Evolutionary conservation across 1,140 invertebrate species (phyloP), one percentile per base, ranked within the genome.

Genomic region (Drosophila pruinosa): DNA sequence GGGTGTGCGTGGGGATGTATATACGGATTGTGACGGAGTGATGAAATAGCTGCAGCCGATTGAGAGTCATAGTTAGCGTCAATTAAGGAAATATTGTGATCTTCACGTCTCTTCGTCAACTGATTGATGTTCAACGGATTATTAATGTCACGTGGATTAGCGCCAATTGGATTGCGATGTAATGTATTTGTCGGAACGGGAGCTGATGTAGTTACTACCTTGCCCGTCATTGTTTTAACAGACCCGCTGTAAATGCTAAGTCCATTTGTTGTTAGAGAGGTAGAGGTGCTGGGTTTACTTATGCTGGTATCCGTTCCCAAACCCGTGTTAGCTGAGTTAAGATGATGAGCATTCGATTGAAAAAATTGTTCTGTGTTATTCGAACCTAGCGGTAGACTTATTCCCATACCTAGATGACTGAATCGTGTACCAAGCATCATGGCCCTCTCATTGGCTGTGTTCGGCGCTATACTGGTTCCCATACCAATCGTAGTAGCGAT

Each of bases 41-140:
- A 38, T 8, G 47, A 7, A 19, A 31, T 31, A 2, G 17, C 26
- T 19, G 43, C 15, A 1, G 26, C 4, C 12, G 50, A 54, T n/a
- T 56, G 56, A 26, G 31, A 69, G 15, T 21, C 31, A 4, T 34
- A 34, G 31, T 14, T 26, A 4, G 28, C 50, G 10, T 67, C 45
- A 12, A 48, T 24, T 2, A 50, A n/a, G 3, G 28, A 39, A 56
- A 72, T 52, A 43, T 64, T 76, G 21, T 75, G 47, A 14, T 78
- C 58, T 4, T 86, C 85, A 21, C 76, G 58, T 10, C 86, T 69
- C 38, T 91, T 96, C 34, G 96, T 97, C 64, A 97, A 92, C 92
- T 97, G 96, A 81, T 97, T 97, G 26, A 98, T 96, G 91, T 96
- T 97, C 19, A 97, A 92, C 17, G 97, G 97, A 93, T 97, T 97